phyloP scores from a whole-genome alignment of 2,797 vertebrate species.

The Sebastiscus albofasciatus region DNA sequence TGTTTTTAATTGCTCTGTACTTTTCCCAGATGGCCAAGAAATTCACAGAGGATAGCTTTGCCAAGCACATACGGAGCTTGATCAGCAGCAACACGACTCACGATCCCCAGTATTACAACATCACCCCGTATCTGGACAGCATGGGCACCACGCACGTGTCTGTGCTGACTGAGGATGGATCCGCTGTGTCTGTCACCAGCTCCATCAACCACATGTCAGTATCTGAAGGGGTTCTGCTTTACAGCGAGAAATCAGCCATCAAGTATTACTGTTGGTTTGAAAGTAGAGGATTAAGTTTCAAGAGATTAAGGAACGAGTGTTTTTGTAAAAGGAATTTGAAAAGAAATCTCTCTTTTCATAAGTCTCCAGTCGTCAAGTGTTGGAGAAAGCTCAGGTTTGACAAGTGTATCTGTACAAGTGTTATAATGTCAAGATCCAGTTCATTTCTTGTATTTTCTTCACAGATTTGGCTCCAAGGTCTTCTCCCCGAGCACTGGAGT shows the following conservation, averaged over 20 bases:
- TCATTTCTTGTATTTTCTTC: not conserved
- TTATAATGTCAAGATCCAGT: not conserved
- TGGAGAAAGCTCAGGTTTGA: not conserved
- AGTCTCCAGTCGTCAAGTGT: not conserved
- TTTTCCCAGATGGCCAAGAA: slow-evolving; percentile 52
- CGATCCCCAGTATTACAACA: slow-evolving; percentile 78
- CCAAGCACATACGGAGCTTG: slow-evolving; percentile 62
- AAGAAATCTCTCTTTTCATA: not conserved
- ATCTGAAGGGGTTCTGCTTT: not conserved
- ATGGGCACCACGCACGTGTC: slow-evolving; percentile 91
- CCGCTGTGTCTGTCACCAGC: slow-evolving; percentile 92
- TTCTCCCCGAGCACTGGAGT: slow-evolving; percentile 89
- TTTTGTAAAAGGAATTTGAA: slow-evolving; percentile 13
- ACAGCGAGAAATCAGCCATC: not conserved
- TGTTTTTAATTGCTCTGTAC: not conserved
- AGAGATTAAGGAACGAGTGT: slow-evolving; percentile 20
- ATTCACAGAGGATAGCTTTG: slow-evolving; percentile 77
- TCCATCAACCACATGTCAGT: slow-evolving; percentile 94
- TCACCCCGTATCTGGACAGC: slow-evolving; percentile 48
- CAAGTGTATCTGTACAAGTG: not conserved
- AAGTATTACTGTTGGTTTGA: not conserved
- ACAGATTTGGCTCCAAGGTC: slow-evolving; percentile 90
- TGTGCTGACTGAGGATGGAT: slow-evolving; percentile 88
- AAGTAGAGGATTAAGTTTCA: slow-evolving; percentile 14
- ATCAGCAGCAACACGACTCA: slow-evolving; percentile 80